Conservation (phyloP, 2,888 invertebrate genomes). For the Drosophila vallismaia region DNA sequence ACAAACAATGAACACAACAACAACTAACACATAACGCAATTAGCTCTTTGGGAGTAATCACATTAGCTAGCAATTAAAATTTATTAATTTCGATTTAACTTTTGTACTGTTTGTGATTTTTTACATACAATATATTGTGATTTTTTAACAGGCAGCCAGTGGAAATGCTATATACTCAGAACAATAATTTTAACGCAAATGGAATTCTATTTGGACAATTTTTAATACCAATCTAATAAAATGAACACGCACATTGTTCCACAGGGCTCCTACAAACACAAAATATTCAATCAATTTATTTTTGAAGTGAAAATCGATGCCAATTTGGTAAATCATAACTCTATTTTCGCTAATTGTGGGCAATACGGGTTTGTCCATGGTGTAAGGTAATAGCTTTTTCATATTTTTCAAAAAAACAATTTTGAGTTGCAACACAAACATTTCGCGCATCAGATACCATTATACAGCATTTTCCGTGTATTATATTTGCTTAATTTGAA, state of each 20-base stretch:
- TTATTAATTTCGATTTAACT: slow-evolving; percentile 11
- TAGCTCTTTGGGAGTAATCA: slow-evolving; percentile 48
- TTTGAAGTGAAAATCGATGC: slow-evolving; percentile 53
- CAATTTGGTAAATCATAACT: slow-evolving; percentile 63
- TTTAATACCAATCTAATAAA: slow-evolving; percentile 37
- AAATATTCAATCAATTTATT: slow-evolving; percentile 23
- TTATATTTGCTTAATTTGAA: slow-evolving; percentile 14
- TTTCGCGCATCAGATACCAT: slow-evolving; percentile 73
- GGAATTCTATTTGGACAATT: slow-evolving; percentile 32
- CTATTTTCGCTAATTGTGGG: slow-evolving; percentile 58
- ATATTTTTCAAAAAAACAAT: slow-evolving; percentile 1
- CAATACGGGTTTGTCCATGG: slow-evolving; percentile 64
- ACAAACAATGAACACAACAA: slow-evolving; percentile 78
- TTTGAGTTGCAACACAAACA: slow-evolving; percentile 74
- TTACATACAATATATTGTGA: not conserved
- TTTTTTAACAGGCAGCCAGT: slow-evolving; percentile 49
- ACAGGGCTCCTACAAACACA: slow-evolving; percentile 54
- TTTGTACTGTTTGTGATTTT: slow-evolving; percentile 17
- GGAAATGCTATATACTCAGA: slow-evolving; percentile 51
- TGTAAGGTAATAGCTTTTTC: slow-evolving; percentile 57
- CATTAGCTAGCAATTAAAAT: slow-evolving; percentile 55
- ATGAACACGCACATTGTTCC: slow-evolving; percentile 56
- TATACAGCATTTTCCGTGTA: slow-evolving; percentile 70
- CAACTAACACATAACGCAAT: slow-evolving; percentile 70
- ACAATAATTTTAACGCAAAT: slow-evolving; percentile 25